Evolutionary conservation across 1,140 invertebrate genomes (phyloP), one percentile per base, ranked within the genome.

Genomic region (Solenopsis fugax): DNA sequence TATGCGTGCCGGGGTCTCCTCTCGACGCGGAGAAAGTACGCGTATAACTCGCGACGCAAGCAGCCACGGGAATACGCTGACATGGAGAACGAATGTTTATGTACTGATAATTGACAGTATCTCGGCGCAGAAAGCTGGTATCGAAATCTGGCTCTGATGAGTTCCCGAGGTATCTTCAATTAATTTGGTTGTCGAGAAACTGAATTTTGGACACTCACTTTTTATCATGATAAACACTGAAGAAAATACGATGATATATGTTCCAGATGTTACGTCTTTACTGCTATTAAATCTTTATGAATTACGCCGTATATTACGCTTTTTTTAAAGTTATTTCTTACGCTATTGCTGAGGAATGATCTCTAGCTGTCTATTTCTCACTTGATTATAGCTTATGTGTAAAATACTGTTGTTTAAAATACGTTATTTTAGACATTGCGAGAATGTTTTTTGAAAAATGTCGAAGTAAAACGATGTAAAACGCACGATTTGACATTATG

Each of bases 71-170:
- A 50, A 77, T 56, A 80, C 86, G 84, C 69, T 81, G 78, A 86
- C 90, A 56, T 84, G 87, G 88, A 92, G 89, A 92, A 92, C 89
- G 92, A 88, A 92, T 93, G 92, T 93, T 93, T 92, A 92, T 90
- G 78, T 91, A 92, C 89, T 88, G 92, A 92, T 93, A 92, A 92
- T 87, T 91, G 89, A 92, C 90, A 89, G 91, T 85, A 87, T 85
- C 69, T 81, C 56, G 65, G 78, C 76, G 85, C 78, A 77, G 69
- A 48, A 84, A 85, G 86, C 56, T 41, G 78, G 58, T 86, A 84
- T 87, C 85, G 78, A 3, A 5, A 87, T 90, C 82, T 81, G 56
- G 50, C 45, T 21, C 24, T 29, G 72, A 60, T 29, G n/a, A 45
- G 10, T 62, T 41, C 54, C 29, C 41, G 10, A 9, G 24, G 16